These are phyloP conservation scores for Cephalopholis sonnerati DNA, from an alignment of 2,113 vertebrate species.

Conservation along the genomic window DNA sequence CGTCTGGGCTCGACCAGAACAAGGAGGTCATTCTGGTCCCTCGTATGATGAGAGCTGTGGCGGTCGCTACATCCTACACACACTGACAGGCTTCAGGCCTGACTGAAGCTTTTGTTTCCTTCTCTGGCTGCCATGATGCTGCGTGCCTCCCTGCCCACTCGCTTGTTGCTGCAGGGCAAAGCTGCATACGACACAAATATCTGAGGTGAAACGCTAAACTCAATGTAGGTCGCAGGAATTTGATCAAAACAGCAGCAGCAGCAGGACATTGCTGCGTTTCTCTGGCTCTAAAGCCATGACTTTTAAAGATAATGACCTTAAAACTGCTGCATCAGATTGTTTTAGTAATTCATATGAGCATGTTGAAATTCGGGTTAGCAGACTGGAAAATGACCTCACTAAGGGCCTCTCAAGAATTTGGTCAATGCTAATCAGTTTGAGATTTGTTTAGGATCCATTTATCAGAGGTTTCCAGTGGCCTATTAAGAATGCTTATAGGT, in stretches of 20 bases:
- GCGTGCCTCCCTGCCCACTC: constrained; percentile 43
- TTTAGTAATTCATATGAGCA: background rate
- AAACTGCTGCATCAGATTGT: background rate
- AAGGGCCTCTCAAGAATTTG: background rate
- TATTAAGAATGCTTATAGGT: background rate
- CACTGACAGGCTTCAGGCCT: constrained; percentile 59
- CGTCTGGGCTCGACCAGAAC: constrained; percentile 64
- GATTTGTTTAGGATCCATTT: background rate
- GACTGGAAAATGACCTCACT: constrained; percentile 16
- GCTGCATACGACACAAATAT: constrained; percentile 38
- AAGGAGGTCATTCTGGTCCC: constrained; percentile 64
- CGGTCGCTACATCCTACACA: constrained; percentile 58
- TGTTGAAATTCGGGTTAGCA: constrained; percentile 1
- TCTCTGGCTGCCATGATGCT: constrained; percentile 39
- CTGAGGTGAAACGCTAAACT: constrained; percentile 23
- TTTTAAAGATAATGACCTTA: background rate
- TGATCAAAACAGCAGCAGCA: background rate
- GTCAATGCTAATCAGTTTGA: background rate
- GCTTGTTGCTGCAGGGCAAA: constrained; percentile 22
- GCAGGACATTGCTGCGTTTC: background rate
- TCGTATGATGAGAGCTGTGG: constrained; percentile 56
- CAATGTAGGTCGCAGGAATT: constrained; percentile 38
- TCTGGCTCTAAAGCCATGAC: background rate
- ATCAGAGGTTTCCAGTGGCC: background rate
- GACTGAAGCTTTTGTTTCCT: constrained; percentile 79